These are phyloP conservation scores for Dolichoris vasculosae DNA, from an alignment of 1,140 invertebrate species.

Conservation along the genomic window DNA sequence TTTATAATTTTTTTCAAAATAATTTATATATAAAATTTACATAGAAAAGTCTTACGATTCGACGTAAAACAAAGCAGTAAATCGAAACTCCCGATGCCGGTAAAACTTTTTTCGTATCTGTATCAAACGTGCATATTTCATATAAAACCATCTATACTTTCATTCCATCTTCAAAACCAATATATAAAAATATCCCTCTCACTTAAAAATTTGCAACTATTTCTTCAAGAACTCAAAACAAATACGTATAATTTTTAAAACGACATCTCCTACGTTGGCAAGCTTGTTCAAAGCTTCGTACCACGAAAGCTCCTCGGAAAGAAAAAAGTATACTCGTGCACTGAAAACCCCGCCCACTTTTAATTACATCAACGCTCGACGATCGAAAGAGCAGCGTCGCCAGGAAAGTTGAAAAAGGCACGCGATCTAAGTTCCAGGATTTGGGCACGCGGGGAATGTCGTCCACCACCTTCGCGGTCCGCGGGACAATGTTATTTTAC, in stretches of 20 bases:
- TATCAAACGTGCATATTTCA: neutral
- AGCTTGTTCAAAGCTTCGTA: too few species aligned
- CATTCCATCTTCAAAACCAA: neutral
- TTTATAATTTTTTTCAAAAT: neutral
- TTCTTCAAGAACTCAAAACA: neutral
- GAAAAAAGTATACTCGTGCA: too few species aligned
- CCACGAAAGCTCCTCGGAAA: too few species aligned
- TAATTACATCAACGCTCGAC: too few species aligned
- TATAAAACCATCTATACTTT: neutral
- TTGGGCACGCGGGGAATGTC: constrained; percentile 2
- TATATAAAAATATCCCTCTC: neutral
- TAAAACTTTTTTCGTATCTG: neutral
- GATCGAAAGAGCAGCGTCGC: too few species aligned
- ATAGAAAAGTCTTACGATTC: neutral
- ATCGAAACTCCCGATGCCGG: neutral
- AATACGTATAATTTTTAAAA: too few species aligned
- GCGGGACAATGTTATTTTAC: constrained; percentile 75
- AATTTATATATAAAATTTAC: too few species aligned
- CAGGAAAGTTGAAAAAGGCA: neutral
- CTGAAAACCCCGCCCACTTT: too few species aligned
- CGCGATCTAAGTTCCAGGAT: neutral
- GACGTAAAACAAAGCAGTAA: neutral
- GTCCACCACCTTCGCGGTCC: constrained; percentile 60
- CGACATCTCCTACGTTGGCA: too few species aligned
- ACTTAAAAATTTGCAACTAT: neutral